Evolutionary conservation across 2,113 vertebrate genomes (phyloP).

Genomic region (Cricetomys ansorgei): DNA sequence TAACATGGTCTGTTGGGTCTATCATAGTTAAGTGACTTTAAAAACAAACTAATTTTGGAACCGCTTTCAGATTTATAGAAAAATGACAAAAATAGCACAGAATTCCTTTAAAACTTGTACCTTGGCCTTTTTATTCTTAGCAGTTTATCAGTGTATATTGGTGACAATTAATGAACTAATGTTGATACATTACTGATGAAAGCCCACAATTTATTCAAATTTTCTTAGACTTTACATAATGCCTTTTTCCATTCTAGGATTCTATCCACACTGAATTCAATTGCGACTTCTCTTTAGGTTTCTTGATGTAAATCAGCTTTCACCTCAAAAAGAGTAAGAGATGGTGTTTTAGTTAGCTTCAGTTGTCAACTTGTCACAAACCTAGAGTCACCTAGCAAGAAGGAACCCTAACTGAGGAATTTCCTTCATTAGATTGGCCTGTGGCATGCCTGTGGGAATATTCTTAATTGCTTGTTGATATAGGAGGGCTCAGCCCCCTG

Average conservation of each 20-base stretch:
- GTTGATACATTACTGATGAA: not conserved
- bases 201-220: not conserved
- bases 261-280: not conserved
- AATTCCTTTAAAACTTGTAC: not conserved
- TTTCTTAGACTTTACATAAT: not conserved
- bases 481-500: not conserved
- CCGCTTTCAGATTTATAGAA: slow-evolving; percentile 9
- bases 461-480: not conserved
- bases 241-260: not conserved
- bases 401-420: not conserved
- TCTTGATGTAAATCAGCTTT: not conserved
- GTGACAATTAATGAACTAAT: not conserved
- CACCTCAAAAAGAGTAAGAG: not conserved
- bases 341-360: not conserved
- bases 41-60: not conserved
- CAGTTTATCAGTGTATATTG: not conserved
- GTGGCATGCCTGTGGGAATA: not conserved
- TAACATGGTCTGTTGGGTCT: not conserved
- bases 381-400: not conserved
- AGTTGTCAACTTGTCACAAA: not conserved
- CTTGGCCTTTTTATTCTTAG: not conserved
- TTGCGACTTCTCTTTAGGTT: not conserved
- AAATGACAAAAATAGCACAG: not conserved
- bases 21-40: not conserved
- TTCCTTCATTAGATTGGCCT: not conserved